Percentiles rank a stretch among this genome's conserved stretches.
Evolutionary conservation across 2,888 invertebrate species (phyloP).

Genomic region (Drosophila acutilabella): DNA sequence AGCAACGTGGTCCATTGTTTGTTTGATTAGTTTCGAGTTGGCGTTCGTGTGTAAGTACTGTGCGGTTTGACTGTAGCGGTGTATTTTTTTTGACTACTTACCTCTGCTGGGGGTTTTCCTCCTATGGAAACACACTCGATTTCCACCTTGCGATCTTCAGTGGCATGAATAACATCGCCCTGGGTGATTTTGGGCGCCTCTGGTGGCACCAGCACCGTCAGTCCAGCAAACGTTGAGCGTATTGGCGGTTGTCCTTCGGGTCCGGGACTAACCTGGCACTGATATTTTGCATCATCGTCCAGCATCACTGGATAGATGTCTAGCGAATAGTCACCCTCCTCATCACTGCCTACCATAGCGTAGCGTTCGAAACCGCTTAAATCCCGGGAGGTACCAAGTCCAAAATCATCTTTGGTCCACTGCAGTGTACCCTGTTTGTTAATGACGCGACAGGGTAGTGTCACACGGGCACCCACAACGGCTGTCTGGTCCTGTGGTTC

Average conservation of each 20-base stretch:
- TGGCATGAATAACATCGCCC: constrained; percentile 93
- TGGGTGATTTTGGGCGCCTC: constrained; percentile 95
- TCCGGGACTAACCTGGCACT: constrained; percentile 96
- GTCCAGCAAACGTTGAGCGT: constrained; percentile 92
- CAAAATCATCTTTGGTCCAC: constrained; percentile 99
- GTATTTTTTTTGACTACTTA: constrained; percentile 84
- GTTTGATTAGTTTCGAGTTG: constrained; percentile 50
- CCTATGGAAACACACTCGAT: constrained; percentile 95
- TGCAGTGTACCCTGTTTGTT: constrained; percentile 95
- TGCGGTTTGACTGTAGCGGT: constrained; percentile 40
- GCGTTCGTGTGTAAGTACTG: constrained; percentile 32
- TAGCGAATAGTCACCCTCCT: constrained; percentile 96
- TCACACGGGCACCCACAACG: constrained; percentile 94
- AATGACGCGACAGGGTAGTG: constrained; percentile 95
- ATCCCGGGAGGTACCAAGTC: constrained; percentile 95
- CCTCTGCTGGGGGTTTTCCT: constrained; percentile 97
- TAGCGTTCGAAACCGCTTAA: constrained; percentile 96
- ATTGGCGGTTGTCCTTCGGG: constrained; percentile 91
- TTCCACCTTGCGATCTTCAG: constrained; percentile 95
- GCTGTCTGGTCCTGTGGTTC: constrained; percentile 96
- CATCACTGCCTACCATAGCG: constrained; percentile 97
- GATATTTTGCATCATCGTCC: constrained; percentile 96
- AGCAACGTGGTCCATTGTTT: constrained; percentile 32
- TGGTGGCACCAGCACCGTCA: constrained; percentile 95
- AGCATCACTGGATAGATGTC: constrained; percentile 95